Evolutionary conservation across 2,888 invertebrate genomes (phyloP).

Genomic region (Schizotus pectinicornis): DNA sequence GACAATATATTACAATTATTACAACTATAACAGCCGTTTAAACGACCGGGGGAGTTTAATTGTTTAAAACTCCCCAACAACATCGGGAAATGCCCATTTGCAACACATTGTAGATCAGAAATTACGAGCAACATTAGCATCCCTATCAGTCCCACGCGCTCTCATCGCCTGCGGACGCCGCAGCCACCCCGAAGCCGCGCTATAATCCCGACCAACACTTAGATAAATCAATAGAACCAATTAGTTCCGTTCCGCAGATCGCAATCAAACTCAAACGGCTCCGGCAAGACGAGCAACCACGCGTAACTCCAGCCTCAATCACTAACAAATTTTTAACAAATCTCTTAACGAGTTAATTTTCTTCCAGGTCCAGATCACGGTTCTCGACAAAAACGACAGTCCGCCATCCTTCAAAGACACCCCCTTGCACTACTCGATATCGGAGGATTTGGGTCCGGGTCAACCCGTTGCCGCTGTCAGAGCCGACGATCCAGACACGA

Average conservation of each 20-base stretch:
- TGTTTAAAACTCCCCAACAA: conserved; percentile 7
- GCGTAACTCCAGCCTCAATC: conserved; percentile 19
- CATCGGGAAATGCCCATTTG: neutral
- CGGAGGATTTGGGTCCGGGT: conserved; percentile 85
- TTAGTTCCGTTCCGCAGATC: conserved; percentile 41
- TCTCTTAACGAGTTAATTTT: conserved; percentile 38
- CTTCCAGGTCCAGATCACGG: conserved; percentile 82
- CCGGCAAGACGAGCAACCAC: conserved; percentile 35
- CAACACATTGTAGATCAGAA: conserved; percentile 1
- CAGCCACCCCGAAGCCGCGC: no score
- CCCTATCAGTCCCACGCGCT: no score
- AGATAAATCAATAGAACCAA: conserved; percentile 38
- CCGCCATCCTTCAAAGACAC: conserved; percentile 86
- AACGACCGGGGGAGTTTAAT: conserved; percentile 20
- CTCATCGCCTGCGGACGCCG: no score
- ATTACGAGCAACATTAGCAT: no score
- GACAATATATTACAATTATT: conserved; percentile 34
- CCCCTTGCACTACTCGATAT: conserved; percentile 75
- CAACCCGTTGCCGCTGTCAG: conserved; percentile 77
- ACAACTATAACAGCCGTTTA: conserved; percentile 27
- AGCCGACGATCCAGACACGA: conserved; percentile 86
- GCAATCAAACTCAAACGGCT: conserved; percentile 41
- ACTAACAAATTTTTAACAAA: neutral
- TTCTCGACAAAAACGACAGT: conserved; percentile 92
- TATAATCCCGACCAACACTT: conserved; percentile 5